A percentile compares a stretch with the other conserved stretches of the same genome.
phyloP scores from a whole-genome alignment of 1,140 invertebrate species.

The Metopolophium dirhodum region DNA sequence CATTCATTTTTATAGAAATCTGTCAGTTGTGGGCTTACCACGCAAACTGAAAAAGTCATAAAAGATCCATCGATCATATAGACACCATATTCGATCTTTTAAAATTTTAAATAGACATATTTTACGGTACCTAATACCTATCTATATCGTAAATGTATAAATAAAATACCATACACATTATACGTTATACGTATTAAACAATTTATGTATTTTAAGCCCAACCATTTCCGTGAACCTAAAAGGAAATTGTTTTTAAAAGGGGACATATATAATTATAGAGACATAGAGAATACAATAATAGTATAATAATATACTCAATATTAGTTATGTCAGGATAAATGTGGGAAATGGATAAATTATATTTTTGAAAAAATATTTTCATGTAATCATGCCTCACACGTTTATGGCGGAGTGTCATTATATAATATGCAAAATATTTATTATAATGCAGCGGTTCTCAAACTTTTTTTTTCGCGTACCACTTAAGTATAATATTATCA shows the following conservation, averaged over 20 bases:
- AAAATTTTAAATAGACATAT: background rate
- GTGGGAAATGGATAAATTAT: no score
- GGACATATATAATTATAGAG: background rate
- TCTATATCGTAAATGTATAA: background rate
- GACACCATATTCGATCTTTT: background rate
- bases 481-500: no score
- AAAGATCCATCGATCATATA: background rate
- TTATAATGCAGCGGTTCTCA: no score
- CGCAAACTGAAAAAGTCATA: no score
- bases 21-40: background rate
- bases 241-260: background rate
- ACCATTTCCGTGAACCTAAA: background rate
- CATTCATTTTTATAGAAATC: background rate
- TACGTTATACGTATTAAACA: background rate
- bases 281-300: background rate
- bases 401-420: background rate
- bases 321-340: no score
- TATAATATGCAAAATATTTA: background rate
- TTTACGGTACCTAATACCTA: background rate
- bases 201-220: background rate
- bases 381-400: no score
- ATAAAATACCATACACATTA: background rate
- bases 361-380: no score
- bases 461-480: no score
- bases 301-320: no score